These are phyloP conservation scores for Eurystomus gularis DNA, from an alignment of 2,113 vertebrate species.

Conservation along the genomic window DNA sequence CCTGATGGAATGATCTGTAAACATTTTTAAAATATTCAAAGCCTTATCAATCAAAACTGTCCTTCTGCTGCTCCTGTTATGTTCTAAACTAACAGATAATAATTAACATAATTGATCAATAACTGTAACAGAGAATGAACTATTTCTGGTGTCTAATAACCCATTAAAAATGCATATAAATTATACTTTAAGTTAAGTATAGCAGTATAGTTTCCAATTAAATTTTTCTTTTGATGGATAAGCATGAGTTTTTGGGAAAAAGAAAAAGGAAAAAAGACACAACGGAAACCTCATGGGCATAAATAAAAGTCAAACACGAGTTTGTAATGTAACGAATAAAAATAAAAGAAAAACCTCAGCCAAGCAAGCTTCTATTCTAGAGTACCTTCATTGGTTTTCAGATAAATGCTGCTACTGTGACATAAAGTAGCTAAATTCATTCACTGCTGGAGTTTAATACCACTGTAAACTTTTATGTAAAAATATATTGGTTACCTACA, in stretches of 20 bases:
- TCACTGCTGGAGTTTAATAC: constrained; percentile 22
- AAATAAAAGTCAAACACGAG: background rate
- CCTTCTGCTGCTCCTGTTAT: background rate
- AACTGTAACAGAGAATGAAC: background rate
- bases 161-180: background rate
- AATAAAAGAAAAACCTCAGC: background rate
- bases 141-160: background rate
- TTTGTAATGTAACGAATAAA: background rate
- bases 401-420: background rate
- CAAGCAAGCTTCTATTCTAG: background rate
- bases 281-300: background rate
- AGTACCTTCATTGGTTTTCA: background rate
- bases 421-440: constrained; percentile 30
- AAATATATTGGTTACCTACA: constrained; percentile 3
- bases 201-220: background rate
- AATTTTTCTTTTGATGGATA: background rate
- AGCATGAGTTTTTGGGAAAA: background rate
- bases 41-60: background rate
- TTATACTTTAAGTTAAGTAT: background rate
- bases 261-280: background rate
- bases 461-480: constrained; percentile 51
- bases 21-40: constrained; percentile 4
- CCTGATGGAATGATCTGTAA: background rate
- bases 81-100: background rate
- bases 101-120: background rate